Conservation (phyloP, 2,113 vertebrate genomes). For the Lycaon pictus region DNA sequence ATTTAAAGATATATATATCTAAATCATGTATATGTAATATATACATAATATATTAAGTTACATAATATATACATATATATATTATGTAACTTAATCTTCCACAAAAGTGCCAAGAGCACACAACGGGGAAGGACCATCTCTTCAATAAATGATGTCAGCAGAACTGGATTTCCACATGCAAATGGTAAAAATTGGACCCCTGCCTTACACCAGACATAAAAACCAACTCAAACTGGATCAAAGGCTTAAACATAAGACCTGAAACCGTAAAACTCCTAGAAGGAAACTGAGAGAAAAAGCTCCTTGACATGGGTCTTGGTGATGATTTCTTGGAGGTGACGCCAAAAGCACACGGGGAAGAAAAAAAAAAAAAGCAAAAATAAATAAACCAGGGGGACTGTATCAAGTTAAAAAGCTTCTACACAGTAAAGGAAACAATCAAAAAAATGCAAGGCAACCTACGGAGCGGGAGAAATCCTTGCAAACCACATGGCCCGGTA, state of each 20-base stretch:
- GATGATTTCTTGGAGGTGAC: neutral
- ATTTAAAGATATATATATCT: neutral
- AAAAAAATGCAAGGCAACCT: neutral
- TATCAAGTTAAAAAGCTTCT: neutral
- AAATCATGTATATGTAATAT: too few relatives aligned
- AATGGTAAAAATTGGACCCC: neutral
- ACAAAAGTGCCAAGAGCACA: neutral
- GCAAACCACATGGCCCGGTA: neutral
- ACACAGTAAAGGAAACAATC: neutral
- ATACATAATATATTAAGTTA: neutral
- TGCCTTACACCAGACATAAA: neutral
- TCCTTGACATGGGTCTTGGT: neutral
- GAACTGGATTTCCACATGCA: neutral
- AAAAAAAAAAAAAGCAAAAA: neutral
- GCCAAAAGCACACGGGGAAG: neutral
- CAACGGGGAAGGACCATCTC: neutral
- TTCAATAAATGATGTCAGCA: neutral
- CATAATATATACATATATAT: neutral
- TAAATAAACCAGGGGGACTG: neutral
- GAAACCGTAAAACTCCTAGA: neutral
- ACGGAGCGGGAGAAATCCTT: neutral
- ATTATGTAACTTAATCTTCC: neutral
- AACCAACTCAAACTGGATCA: neutral
- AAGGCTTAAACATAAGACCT: neutral
- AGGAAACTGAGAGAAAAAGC: neutral